Evolutionary conservation across 2,797 vertebrate species (phyloP), one percentile per base, ranked within the genome.

Genomic region (Pangasius sanitwongsei): DNA sequence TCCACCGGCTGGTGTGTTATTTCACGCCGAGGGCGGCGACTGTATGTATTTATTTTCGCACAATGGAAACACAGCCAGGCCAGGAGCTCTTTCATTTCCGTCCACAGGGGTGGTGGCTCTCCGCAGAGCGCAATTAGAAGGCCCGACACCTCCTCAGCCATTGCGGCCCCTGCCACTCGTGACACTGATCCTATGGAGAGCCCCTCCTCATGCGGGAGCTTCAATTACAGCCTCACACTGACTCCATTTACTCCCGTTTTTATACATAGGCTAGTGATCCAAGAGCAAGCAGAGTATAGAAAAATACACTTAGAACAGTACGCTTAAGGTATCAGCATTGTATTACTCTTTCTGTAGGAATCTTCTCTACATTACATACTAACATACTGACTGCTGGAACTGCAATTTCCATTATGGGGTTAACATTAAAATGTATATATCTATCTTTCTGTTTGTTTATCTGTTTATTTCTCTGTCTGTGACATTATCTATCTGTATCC

Each of bases 1-100:
- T 93, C 88, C 85, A 83, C 89, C 89, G 90, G 82, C 88, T 90
- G 91, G 92, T 92, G 92, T 94, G 93, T 94, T 94, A 94, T 94
- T 94, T 94, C 91, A 92, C 93, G 89, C 93, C 90, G 87, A 93
- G 92, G 93, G 93, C 93, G 78, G 84, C 86, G 84, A 92, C 93
- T 91, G 89, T 91, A 92, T 92, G 90, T 93, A 92, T 93, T 94
- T 93, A 93, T 94, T 94, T 93, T 92, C 90, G 83, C 93, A 94
- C 93, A 94, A 93, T 92, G 91, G 93, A 92, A 91, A 92, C 90
- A 88, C 90, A 90, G 90, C 90, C 83, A 88, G 89, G 89, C 89
- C 91, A 90, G 80, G 88, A 86, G 91, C 92, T 85, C 89, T 91
- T 91, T 92, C 90, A 89, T 91, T 92, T 88, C 85, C 87, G 87